Base-by-base conservation (phyloP, 2,113 vertebrate species). In the Oceanodroma tethys region DNA sequence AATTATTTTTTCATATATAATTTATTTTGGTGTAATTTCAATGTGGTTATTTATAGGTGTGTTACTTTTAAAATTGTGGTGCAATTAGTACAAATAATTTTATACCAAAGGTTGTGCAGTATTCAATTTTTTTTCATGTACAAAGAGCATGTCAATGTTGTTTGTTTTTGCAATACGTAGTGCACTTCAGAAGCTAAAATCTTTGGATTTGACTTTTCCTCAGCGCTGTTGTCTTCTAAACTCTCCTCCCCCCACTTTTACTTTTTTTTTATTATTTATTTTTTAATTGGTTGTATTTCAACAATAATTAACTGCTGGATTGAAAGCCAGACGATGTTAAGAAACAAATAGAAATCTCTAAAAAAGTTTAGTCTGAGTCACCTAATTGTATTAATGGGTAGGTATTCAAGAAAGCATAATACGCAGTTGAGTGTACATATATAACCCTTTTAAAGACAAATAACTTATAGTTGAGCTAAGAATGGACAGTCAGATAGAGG, bases 111-210 rank as follows among this genome's bases (percentile, higher is more conserved):
- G 1, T n/a, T 63, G 15, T 70, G 23, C 34, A 66, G 5, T 9
- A 38, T 82, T 52, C 10, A 15, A 1, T 29, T 11, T 55, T 63
- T 65, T 70, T 65, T 47, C 3, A 25, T 48, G 2, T 56, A 68
- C 83, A 68, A 65, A 60, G 8, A 3, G 2, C 21, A 23, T 11
- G 29, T 15, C 6, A 11, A 1, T 23, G 1, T 26, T 62, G 3
- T 53, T 67, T 20, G 1, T 23, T 86, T 91, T 75, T 59, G 47
- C 9, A 78, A 45, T 7, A 86, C 7, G 27, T 66, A 58, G 26
- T 26, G 14, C 11, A 38, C 6, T 32, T 29, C 30, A 47, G 17
- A 25, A 73, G 3, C 26, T 30, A 83, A 66, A 83, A 62, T 58
- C 7, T 58, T 36, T 50, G 21, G 5, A 34, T 81, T 38, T 84